Base-by-base conservation (phyloP, 1,140 invertebrate genomes). In the Drosophila parabipectinata region DNA sequence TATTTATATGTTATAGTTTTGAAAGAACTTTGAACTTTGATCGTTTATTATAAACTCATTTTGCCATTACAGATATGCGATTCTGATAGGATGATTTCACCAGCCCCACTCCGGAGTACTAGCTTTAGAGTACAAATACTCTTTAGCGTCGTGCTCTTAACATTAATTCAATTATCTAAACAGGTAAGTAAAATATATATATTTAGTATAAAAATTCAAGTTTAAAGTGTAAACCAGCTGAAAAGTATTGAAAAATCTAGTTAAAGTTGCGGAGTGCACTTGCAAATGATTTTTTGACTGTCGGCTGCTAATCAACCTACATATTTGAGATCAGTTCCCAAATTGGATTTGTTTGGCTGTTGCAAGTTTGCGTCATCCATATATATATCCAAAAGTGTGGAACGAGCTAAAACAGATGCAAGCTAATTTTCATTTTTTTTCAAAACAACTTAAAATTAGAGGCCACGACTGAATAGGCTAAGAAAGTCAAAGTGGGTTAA, bases 121-220 rank as follows among this genome's bases (percentile, higher is more conserved):
- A 24, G 63, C 8, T 50, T 50, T 24, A 62, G 44, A 69, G 63
- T 50, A 28, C 66, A 44, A n/a, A 15, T 77, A 26, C 51, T 75
- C 14, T 30, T 75, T 15, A 24, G 32, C 30, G 52, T 21, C 28
- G 45, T 77, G 14, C 50, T 75, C 4, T 51, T 56, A 21, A 32
- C 44, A 24, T 15, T 75, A 47, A 39, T 75, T 52, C 61, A 67
- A 77, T 56, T 47, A 44, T 76, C 72, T 14, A 75, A 76, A 51
- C 58, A 64, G 45, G 72, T 66, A 45, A 57, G 18, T 10, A n/a
- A 8, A 9, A n/a, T 32, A 26, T 26, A 1, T 8, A 14, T 41
- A 41, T 41, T 41, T 8, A 1, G 1, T 28, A 6, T 28, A 28
- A 28, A 1, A 28, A 28, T 28, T 28, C 0, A 28, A 28, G 6